Conservation (phyloP, 2,797 vertebrate species). For the Oreortyx pictus region DNA sequence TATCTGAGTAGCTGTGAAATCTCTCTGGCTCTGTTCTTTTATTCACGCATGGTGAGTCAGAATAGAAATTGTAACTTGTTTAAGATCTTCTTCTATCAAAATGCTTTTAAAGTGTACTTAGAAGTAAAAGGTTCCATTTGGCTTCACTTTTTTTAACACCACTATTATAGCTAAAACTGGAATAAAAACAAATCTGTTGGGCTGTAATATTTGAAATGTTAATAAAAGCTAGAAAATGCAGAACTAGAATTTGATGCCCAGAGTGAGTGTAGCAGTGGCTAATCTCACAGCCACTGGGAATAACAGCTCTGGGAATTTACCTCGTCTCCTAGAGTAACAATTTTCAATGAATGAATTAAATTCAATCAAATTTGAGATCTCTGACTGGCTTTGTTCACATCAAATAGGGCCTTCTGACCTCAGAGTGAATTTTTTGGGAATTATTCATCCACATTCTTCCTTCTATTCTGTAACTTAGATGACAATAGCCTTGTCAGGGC, state of each 20-base stretch:
- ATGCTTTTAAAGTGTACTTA: slow-evolving; percentile 10
- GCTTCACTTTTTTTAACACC: background rate
- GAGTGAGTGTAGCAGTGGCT: background rate
- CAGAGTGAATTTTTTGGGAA: background rate
- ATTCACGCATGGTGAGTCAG: background rate
- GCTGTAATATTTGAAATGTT: slow-evolving; percentile 11
- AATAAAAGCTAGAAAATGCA: slow-evolving; percentile 34
- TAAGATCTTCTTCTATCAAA: slow-evolving; percentile 25
- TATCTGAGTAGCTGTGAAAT: background rate
- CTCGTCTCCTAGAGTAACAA: background rate
- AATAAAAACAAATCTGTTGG: background rate
- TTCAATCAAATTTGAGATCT: background rate
- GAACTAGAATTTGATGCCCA: background rate
- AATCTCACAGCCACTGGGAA: background rate
- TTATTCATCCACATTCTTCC: background rate
- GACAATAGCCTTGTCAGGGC: background rate
- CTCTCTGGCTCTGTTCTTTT: background rate
- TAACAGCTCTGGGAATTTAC: background rate
- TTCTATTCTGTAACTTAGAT: background rate
- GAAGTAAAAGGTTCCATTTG: slow-evolving; percentile 22
- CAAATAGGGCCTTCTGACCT: background rate
- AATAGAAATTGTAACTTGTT: slow-evolving; percentile 16
- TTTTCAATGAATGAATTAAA: background rate
- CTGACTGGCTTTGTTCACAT: background rate
- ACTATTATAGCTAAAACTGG: background rate